Evolutionary conservation across 1,140 invertebrate species (phyloP).

Genomic region (Paralvinella palmiformis): DNA sequence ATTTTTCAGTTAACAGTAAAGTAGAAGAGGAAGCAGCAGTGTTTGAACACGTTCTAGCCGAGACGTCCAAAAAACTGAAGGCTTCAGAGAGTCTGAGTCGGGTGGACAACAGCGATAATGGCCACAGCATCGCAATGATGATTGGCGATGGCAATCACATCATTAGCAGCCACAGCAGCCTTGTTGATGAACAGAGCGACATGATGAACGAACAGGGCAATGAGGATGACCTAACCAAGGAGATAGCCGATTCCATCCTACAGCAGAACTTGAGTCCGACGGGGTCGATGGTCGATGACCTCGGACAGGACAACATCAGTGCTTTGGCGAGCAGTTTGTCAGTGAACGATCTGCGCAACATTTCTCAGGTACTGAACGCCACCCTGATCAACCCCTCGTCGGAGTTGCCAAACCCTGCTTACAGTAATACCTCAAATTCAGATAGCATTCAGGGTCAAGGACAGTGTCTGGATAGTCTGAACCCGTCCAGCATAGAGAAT

Average conservation of each 20-base stretch:
- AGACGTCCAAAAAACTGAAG: slow-evolving; percentile 53
- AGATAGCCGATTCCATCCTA: slow-evolving; percentile 28
- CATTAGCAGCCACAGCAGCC: slow-evolving; percentile 17
- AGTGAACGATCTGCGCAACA: slow-evolving; percentile 36
- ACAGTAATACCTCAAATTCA: too few species aligned
- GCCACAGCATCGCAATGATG: not conserved
- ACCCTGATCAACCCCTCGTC: too few species aligned
- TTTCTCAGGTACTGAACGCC: slow-evolving; percentile 33
- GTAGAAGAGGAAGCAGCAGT: slow-evolving; percentile 78
- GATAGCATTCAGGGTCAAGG: too few species aligned
- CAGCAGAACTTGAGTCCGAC: slow-evolving; percentile 18
- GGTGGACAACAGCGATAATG: slow-evolving; percentile 5
- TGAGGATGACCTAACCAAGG: slow-evolving; percentile 28
- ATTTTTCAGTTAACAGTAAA: slow-evolving; percentile 65
- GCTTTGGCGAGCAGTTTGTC: slow-evolving; percentile 38
- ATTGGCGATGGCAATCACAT: not conserved
- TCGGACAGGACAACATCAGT: slow-evolving; percentile 27
- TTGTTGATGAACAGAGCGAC: slow-evolving; percentile 18
- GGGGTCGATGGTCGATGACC: slow-evolving; percentile 7
- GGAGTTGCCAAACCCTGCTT: too few species aligned
- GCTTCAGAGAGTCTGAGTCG: slow-evolving; percentile 52
- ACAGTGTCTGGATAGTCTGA: too few species aligned
- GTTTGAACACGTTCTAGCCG: slow-evolving; percentile 72
- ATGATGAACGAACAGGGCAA: slow-evolving; percentile 11
- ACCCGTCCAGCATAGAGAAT: too few species aligned